These are phyloP conservation scores for Lycocorax pyrrhopterus DNA, from an alignment of 2,113 vertebrate genomes.

Conservation along the genomic window DNA sequence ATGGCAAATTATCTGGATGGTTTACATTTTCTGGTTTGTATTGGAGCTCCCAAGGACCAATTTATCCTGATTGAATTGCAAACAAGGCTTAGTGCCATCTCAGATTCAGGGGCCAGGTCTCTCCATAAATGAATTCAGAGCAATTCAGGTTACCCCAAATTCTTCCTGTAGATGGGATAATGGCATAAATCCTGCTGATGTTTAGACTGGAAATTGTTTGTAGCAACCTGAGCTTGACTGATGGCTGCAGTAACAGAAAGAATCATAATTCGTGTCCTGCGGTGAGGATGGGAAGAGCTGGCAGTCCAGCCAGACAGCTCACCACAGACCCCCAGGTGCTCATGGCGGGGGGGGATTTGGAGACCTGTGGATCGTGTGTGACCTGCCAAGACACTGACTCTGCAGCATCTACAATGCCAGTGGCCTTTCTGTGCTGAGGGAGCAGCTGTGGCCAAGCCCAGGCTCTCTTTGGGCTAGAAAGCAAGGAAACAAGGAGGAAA, in stretches of 20 bases:
- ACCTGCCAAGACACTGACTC: not conserved
- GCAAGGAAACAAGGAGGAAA: not conserved
- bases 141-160: slow-evolving; percentile 37
- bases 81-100: slow-evolving; percentile 61
- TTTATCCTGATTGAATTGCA: slow-evolving; percentile 67
- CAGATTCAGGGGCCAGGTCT: not conserved
- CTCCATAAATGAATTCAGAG: slow-evolving; percentile 23
- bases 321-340: not conserved
- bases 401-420: not conserved
- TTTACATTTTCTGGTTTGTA: slow-evolving; percentile 71
- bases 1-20: slow-evolving; percentile 62
- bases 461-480: not conserved
- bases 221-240: slow-evolving; percentile 45
- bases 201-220: slow-evolving; percentile 59
- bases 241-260: not conserved
- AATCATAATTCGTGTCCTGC: not conserved
- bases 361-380: rapidly evolving
- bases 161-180: slow-evolving; percentile 51
- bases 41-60: slow-evolving; percentile 50
- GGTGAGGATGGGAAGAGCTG: not conserved
- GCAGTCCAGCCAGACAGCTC: not conserved
- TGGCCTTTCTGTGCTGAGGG: not conserved
- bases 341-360: not conserved
- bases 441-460: not conserved
- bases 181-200: slow-evolving; percentile 49